phyloP scores from a whole-genome alignment of 2,797 vertebrate species.

The Bradypodion ventrale region DNA sequence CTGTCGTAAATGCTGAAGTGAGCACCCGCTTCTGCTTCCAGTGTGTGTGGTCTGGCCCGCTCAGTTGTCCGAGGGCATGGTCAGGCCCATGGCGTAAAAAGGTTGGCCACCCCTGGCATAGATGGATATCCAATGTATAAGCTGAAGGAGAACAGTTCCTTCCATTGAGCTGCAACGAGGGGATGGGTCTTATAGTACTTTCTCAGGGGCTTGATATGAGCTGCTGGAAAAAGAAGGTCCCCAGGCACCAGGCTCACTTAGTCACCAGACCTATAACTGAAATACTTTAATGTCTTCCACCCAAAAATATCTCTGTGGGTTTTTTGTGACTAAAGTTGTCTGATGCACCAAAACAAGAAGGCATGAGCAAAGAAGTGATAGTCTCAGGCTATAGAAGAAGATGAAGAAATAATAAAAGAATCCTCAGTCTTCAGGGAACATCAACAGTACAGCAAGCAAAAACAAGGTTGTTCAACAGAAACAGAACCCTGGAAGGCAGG shows the following conservation, averaged over 20 bases:
- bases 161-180: background rate
- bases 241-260: background rate
- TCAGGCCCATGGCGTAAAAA: too few species aligned
- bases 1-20: too few species aligned
- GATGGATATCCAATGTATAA: background rate
- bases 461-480: background rate
- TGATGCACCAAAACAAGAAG: background rate
- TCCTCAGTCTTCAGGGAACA: background rate
- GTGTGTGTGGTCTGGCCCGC: too few species aligned
- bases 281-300: background rate
- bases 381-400: slow-evolving; percentile 15
- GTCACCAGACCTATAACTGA: background rate
- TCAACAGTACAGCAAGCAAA: background rate
- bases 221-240: background rate
- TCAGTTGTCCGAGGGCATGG: too few species aligned
- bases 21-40: too few species aligned
- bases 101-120: too few species aligned
- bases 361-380: rapidly evolving
- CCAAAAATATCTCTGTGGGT: background rate
- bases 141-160: too few species aligned
- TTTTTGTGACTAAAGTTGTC: background rate
- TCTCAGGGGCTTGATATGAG: background rate
- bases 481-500: background rate
- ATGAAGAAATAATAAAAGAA: background rate
- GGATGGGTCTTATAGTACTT: background rate